Conservation (phyloP, 2,888 invertebrate species). For the Eustalomyia histrio region DNA sequence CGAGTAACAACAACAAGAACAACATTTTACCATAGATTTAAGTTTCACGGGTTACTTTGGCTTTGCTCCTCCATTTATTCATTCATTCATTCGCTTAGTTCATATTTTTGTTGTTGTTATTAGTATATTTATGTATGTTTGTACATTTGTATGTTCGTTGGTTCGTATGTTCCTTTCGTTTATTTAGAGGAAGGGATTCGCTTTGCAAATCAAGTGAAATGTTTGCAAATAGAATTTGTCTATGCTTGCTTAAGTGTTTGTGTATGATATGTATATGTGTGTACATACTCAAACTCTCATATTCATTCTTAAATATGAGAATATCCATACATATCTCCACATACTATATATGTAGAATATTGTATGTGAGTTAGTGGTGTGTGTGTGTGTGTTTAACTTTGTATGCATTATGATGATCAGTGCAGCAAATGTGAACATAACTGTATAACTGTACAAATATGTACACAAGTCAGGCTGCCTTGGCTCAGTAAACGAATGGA, state of each 20-base stretch:
- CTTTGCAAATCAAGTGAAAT: slow-evolving; percentile 79
- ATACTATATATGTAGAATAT: not conserved
- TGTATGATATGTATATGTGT: slow-evolving; percentile 73
- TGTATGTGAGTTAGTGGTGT: slow-evolving; percentile 28
- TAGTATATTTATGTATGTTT: not conserved
- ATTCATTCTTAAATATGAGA: slow-evolving; percentile 42
- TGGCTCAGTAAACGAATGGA: slow-evolving; percentile 34
- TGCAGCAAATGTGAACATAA: slow-evolving; percentile 77
- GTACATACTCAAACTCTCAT: slow-evolving; percentile 44
- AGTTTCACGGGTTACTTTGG: slow-evolving; percentile 36
- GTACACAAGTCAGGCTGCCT: slow-evolving; percentile 70
- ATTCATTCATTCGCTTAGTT: slow-evolving; percentile 2
- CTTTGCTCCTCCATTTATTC: slow-evolving; percentile 28
- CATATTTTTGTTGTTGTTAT: not conserved
- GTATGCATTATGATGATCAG: slow-evolving; percentile 77
- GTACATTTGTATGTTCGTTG: slow-evolving; percentile 10
- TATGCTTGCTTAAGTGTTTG: slow-evolving; percentile 78
- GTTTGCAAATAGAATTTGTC: slow-evolving; percentile 79
- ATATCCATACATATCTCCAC: not conserved
- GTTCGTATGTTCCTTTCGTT: slow-evolving; percentile 65
- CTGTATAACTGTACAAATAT: slow-evolving; percentile 79
- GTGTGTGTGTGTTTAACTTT: slow-evolving; percentile 60
- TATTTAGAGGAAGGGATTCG: slow-evolving; percentile 65
- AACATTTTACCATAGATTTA: slow-evolving; percentile 39
- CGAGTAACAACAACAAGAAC: slow-evolving; percentile 40